These are phyloP conservation scores for Mus spicilegus DNA, from an alignment of 2,113 vertebrate species.

Conservation along the genomic window DNA sequence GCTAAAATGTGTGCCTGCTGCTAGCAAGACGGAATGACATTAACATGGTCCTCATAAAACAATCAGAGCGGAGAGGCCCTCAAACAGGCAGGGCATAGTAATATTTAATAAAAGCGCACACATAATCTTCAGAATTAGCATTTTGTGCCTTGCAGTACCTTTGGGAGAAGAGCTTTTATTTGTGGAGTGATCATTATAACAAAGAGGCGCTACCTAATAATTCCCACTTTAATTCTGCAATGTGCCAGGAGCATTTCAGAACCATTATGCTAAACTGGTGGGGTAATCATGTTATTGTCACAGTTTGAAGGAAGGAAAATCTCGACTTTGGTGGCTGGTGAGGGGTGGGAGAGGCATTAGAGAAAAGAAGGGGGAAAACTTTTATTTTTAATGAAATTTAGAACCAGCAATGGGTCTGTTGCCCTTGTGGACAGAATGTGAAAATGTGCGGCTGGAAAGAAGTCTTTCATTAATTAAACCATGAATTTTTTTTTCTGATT, in stretches of 20 bases:
- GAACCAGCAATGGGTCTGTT: conserved; percentile 44
- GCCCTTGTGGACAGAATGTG: background rate
- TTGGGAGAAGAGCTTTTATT: conserved; percentile 94
- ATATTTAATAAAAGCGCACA: conserved; percentile 98
- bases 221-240: conserved; percentile 91
- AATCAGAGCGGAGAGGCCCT: conserved; percentile 94
- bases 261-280: conserved; percentile 92
- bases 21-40: conserved; percentile 97
- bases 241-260: conserved; percentile 91
- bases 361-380: conserved; percentile 66
- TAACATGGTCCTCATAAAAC: conserved; percentile 99
- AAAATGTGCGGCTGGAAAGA: conserved; percentile 60
- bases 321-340: conserved; percentile 84
- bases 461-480: conserved; percentile 53
- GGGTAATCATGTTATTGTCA: conserved; percentile 92
- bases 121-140: conserved; percentile 99
- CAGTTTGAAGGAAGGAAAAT: conserved; percentile 89
- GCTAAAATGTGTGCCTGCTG: conserved; percentile 92
- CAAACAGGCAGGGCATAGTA: conserved; percentile 95
- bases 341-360: conserved; percentile 67
- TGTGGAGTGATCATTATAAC: conserved; percentile 94
- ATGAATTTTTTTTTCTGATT: conserved; percentile 2
- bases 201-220: conserved; percentile 93
- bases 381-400: conserved; percentile 63
- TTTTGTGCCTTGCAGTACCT: conserved; percentile 94